These are phyloP conservation scores for Agrilus planipennis DNA, from an alignment of 1,140 invertebrate genomes.

Conservation along the genomic window DNA sequence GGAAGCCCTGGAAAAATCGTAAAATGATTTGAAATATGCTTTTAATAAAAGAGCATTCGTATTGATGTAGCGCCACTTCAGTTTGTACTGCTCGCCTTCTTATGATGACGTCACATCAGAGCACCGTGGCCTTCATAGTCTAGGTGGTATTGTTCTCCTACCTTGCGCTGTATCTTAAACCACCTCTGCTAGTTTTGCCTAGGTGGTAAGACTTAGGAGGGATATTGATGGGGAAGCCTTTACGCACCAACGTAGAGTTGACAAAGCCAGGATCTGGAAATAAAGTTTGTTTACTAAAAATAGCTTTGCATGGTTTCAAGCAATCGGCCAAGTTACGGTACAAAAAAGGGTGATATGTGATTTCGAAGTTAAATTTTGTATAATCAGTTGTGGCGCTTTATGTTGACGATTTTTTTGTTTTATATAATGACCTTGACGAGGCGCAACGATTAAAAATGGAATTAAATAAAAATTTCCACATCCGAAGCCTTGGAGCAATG, in stretches of 20 bases:
- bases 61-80: too few relatives aligned
- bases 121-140: too few relatives aligned
- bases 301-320: constrained; percentile 35
- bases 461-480: neutral
- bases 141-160: too few relatives aligned
- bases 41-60: too few relatives aligned
- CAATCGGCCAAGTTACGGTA: constrained; percentile 29
- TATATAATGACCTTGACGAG: too few relatives aligned
- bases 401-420: neutral
- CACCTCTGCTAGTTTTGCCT: too few relatives aligned
- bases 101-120: too few relatives aligned
- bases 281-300: constrained; percentile 29
- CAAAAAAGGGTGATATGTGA: constrained; percentile 7
- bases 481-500: constrained; percentile 12
- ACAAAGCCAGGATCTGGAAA: constrained; percentile 7
- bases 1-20: too few relatives aligned
- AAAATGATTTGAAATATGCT: too few relatives aligned
- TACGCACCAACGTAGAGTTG: constrained; percentile 29
- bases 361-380: neutral
- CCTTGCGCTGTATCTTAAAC: too few relatives aligned
- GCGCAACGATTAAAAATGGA: neutral
- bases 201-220: too few relatives aligned
- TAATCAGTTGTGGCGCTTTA: neutral
- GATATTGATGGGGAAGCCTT: constrained; percentile 34
- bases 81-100: too few relatives aligned